Evolutionary conservation across 1,140 invertebrate species (phyloP).

Genomic region (Nasonia longicornis): DNA sequence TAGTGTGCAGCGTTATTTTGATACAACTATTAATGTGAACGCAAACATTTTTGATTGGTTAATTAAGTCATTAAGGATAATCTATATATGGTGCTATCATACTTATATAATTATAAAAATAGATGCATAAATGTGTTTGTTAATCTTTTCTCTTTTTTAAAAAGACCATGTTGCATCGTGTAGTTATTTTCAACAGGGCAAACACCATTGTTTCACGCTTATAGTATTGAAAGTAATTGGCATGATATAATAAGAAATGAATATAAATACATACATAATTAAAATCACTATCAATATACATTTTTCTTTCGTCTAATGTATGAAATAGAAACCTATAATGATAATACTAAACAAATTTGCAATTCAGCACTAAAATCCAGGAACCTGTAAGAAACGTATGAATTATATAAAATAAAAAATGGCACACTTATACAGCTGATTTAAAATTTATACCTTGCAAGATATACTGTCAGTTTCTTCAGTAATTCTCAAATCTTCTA

Average conservation of each 20-base stretch:
- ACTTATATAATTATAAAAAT: no score
- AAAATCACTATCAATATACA: not conserved
- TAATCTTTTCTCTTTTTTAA: no score
- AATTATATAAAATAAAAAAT: slow-evolving; percentile 9
- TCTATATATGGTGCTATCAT: no score
- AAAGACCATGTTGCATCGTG: no score
- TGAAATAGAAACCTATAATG: not conserved
- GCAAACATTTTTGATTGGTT: no score
- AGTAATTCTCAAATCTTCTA: slow-evolving; percentile 3
- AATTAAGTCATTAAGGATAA: no score
- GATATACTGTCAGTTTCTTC: not conserved
- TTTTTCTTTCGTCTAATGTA: not conserved
- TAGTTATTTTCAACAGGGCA: no score
- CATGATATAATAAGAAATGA: not conserved
- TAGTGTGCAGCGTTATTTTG: no score
- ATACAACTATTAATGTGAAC: no score
- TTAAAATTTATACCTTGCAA: not conserved
- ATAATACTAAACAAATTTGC: not conserved
- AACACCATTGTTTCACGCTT: not conserved
- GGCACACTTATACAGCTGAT: not conserved
- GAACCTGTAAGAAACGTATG: no score
- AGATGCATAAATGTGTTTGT: no score
- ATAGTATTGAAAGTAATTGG: not conserved
- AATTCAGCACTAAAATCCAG: not conserved
- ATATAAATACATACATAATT: not conserved